phyloP scores from a whole-genome alignment of 2,888 invertebrate species.

The Cynaeus angustus region DNA sequence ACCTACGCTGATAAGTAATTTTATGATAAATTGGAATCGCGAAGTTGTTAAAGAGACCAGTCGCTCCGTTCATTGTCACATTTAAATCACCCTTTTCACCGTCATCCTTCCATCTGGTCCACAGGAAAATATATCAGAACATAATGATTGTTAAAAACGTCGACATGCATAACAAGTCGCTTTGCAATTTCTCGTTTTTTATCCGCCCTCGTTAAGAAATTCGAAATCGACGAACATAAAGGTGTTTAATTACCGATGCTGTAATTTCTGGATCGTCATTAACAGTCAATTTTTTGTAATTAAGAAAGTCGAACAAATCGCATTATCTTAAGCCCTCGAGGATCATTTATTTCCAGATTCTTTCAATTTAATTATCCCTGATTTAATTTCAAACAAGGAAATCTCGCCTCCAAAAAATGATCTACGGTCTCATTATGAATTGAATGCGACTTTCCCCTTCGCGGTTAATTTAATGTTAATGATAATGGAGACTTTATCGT shows the following conservation, averaged over 20 bases:
- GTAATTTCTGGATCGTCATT: neutral
- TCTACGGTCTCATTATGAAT: slow-evolving; percentile 11
- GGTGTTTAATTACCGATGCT: slow-evolving; percentile 27
- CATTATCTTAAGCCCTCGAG: slow-evolving; percentile 33
- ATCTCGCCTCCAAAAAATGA: slow-evolving; percentile 18
- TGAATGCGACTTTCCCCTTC: slow-evolving; percentile 24
- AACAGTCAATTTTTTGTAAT: slow-evolving; percentile 1
- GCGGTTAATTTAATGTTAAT: slow-evolving; percentile 34
- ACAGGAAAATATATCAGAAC: slow-evolving; percentile 49
- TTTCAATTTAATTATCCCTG: slow-evolving; percentile 28
- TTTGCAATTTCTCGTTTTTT: slow-evolving; percentile 43
- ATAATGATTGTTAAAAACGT: slow-evolving; percentile 55
- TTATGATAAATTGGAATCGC: slow-evolving; percentile 55
- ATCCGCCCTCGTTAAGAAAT: slow-evolving; percentile 35
- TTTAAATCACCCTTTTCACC: slow-evolving; percentile 44
- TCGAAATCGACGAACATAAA: slow-evolving; percentile 11
- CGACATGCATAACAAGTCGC: slow-evolving; percentile 51
- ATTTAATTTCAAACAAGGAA: slow-evolving; percentile 36
- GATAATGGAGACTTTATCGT: slow-evolving; percentile 26
- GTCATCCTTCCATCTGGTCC: slow-evolving; percentile 44
- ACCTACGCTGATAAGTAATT: slow-evolving; percentile 54
- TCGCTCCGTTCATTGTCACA: slow-evolving; percentile 32
- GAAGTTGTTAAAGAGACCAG: slow-evolving; percentile 51
- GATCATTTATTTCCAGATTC: slow-evolving; percentile 25
- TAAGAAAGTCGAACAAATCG: slow-evolving; percentile 32